Conservation (phyloP, 2,888 invertebrate genomes). For the Hetaerina titia region DNA sequence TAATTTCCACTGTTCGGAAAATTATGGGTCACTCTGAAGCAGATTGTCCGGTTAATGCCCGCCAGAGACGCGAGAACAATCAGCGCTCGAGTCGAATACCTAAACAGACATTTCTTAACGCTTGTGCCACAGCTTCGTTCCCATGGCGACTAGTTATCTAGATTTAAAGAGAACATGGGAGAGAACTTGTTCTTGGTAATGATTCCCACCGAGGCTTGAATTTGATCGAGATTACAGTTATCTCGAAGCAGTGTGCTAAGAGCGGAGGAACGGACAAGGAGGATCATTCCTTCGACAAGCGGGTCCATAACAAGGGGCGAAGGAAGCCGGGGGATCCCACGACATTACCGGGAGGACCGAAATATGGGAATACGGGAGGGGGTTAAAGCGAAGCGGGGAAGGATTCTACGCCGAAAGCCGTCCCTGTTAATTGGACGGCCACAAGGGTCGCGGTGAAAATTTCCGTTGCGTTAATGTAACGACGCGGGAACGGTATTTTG, state of each 20-base stretch:
- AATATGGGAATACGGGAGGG: neutral
- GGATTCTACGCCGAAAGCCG: neutral
- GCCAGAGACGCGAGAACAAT: neutral
- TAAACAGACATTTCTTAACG: neutral
- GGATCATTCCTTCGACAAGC: neutral
- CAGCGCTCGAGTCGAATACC: neutral
- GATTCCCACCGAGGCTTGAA: conserved; percentile 12
- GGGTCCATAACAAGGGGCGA: neutral
- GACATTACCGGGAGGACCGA: neutral
- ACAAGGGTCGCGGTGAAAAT: neutral
- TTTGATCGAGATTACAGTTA: conserved; percentile 19
- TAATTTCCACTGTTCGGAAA: too few species aligned
- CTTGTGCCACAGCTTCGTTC: neutral
- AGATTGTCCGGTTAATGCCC: neutral
- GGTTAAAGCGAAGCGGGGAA: neutral
- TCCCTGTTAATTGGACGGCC: neutral
- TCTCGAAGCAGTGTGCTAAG: neutral
- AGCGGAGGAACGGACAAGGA: neutral
- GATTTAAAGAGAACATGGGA: neutral
- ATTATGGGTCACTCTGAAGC: neutral
- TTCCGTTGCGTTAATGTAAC: neutral
- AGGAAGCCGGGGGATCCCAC: neutral
- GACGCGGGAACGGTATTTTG: neutral
- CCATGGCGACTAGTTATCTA: neutral
- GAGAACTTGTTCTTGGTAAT: neutral